Evolutionary conservation across 2,888 invertebrate genomes (phyloP).

Genomic region (Hydraecia micacea): DNA sequence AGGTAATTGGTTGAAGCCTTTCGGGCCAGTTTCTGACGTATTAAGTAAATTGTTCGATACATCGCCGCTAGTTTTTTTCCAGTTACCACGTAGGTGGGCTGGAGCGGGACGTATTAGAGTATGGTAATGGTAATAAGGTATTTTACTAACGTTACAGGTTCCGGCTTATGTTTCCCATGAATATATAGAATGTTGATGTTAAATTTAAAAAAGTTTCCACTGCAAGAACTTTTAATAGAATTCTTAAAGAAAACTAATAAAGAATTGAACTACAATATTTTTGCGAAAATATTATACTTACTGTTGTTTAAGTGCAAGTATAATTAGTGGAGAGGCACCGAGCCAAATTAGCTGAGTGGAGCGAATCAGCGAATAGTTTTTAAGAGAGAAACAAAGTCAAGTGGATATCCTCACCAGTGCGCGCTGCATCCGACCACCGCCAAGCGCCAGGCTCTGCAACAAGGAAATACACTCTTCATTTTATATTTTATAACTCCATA

Average conservation of each 20-base stretch:
- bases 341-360: slow-evolving; percentile 73
- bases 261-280: slow-evolving; percentile 41
- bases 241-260: slow-evolving; percentile 5
- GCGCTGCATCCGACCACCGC: slow-evolving; percentile 71
- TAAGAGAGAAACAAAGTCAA: slow-evolving; percentile 72
- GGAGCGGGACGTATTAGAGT: background rate
- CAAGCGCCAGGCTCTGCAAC: slow-evolving; percentile 70
- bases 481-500: slow-evolving; percentile 43
- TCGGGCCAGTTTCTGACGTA: slow-evolving; percentile 64
- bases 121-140: background rate
- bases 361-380: slow-evolving; percentile 69
- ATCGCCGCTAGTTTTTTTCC: slow-evolving; percentile 57
- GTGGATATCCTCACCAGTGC: slow-evolving; percentile 73
- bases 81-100: background rate
- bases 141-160: slow-evolving; percentile 3
- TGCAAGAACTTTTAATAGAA: slow-evolving; percentile 1
- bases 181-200: background rate
- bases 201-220: background rate
- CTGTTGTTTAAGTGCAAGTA: slow-evolving; percentile 62
- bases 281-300: slow-evolving; percentile 56
- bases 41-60: slow-evolving; percentile 71
- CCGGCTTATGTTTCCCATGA: background rate
- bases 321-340: slow-evolving; percentile 77
- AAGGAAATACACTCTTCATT: slow-evolving; percentile 68
- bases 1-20: slow-evolving; percentile 74